Evolutionary conservation across 2,888 invertebrate species (phyloP), one percentile per base, ranked within the genome.

Genomic region (Coenonympha arcania): DNA sequence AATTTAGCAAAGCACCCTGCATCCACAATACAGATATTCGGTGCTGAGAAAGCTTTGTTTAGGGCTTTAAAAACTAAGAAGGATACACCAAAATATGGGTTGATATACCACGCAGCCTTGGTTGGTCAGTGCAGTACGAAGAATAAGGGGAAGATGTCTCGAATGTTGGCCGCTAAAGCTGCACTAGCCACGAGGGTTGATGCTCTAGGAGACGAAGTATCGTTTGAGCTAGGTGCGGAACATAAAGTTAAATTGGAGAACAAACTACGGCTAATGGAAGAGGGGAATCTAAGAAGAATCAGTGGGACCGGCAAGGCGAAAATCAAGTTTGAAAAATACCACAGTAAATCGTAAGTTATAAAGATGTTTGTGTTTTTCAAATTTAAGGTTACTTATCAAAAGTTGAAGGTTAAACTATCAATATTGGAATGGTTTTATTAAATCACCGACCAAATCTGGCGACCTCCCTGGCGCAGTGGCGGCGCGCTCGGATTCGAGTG

Each of bases 21-120:
- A 0, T 99, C 99, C 0, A 99, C 99, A 0, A 89, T 99, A 4
- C 99, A 99, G 85, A 98, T 99, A 64, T 90, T 99, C 50, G 99
- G 99, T 55, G 99, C 99, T 0, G 99, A 99, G 73, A 99, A 99
- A 73, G 99, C 99, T 0, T 81, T 99, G 8, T 99, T 99, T 84
- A 88, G 99, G 59, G 99, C 99, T 0, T 85, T 99, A 13, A 99
- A 99, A 80, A 95, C 98, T 0, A 97, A 97, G 70, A 95, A 96
- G 69, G 97, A 99, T 70, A 99, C 99, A 0, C 99, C 99, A 0
- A 99, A 99, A 71, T 99, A 99, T 75, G 99, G 99, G 86, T 87
- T 99, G 33, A 96, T 99, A 57, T 99, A 98, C 74, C 99, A 99
- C 73, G 93, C 99, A 0, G 94, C 95, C 66, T 79, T 99, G 13